Evolutionary conservation across 30 jellyfish, hydroid and myxozoan species (phyloP).

Genomic region (Aurelia sp.): DNA sequence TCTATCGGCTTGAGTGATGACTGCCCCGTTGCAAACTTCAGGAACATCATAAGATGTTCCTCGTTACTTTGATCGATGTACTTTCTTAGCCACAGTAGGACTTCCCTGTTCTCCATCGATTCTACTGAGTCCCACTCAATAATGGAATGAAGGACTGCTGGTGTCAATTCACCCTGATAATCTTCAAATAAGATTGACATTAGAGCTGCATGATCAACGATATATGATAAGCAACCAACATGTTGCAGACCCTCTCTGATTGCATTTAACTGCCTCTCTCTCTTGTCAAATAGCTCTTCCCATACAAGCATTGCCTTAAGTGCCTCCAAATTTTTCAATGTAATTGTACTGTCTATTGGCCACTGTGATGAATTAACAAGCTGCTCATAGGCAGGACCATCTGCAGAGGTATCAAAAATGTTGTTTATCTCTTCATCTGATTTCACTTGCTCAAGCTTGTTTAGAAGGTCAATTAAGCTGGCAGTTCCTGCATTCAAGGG

Average conservation of each 20-base stretch:
- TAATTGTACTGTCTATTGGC: constrained; percentile 1
- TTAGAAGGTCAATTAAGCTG: constrained; percentile 1
- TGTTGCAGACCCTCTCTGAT: constrained; percentile 35
- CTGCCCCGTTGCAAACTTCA: constrained; percentile 12
- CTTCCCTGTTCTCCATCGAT: neutral
- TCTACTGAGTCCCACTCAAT: neutral
- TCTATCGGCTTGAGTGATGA: neutral
- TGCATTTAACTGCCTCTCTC: constrained; percentile 57
- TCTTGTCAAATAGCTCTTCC: constrained; percentile 47
- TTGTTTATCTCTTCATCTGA: constrained; percentile 28
- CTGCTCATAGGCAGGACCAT: constrained; percentile 72
- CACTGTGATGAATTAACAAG: constrained; percentile 45
- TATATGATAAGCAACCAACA: neutral
- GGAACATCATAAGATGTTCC: constrained; percentile 4
- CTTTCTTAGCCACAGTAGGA: neutral
- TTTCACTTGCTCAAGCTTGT: constrained; percentile 3
- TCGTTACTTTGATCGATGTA: neutral
- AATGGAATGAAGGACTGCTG: neutral
- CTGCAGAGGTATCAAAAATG: constrained; percentile 27
- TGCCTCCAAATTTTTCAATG: constrained; percentile 24
- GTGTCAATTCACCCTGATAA: neutral
- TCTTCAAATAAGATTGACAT: neutral
- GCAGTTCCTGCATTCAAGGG: constrained; percentile 62
- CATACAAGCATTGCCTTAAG: constrained; percentile 17
- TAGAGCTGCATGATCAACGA: neutral